Conservation (phyloP, 2,888 invertebrate genomes). For the Cordylochernes scorpioides region DNA sequence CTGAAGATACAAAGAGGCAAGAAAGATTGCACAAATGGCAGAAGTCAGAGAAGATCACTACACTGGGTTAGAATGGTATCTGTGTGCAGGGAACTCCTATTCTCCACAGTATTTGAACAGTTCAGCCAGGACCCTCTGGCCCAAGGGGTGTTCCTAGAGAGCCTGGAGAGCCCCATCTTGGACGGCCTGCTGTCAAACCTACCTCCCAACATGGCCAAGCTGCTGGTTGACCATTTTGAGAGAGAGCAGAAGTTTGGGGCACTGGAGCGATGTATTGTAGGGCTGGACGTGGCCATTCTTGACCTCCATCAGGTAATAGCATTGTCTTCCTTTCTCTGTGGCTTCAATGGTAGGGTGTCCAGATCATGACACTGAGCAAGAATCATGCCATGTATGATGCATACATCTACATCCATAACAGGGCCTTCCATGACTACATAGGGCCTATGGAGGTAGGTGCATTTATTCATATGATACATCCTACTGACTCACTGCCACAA, state of each 20-base stretch:
- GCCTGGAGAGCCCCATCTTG: constrained; percentile 40
- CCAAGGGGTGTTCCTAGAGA: constrained; percentile 36
- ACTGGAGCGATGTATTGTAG: constrained; percentile 40
- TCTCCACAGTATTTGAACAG: constrained; percentile 23
- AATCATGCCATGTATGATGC: constrained; percentile 37
- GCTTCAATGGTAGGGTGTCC: constrained; percentile 18
- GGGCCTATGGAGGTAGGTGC: constrained; percentile 34
- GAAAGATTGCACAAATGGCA: too few relatives aligned
- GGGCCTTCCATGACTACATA: constrained; percentile 44
- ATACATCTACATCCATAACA: constrained; percentile 45
- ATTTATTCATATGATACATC: not conserved
- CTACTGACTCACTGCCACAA: too few relatives aligned
- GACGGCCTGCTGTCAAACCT: constrained; percentile 33
- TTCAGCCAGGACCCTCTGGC: constrained; percentile 30
- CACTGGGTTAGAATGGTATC: too few relatives aligned
- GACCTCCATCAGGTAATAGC: constrained; percentile 40
- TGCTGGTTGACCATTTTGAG: constrained; percentile 39
- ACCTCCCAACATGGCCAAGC: constrained; percentile 41
- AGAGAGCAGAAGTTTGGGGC: constrained; percentile 29
- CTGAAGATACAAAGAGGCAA: too few relatives aligned
- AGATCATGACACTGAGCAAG: constrained; percentile 32
- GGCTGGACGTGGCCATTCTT: constrained; percentile 41
- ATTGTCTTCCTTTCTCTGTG: constrained; percentile 1
- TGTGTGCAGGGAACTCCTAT: constrained; percentile 21
- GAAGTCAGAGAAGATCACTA: too few relatives aligned